Evolutionary conservation across 1,140 invertebrate genomes (phyloP), one percentile per base, ranked within the genome.

Genomic region (Maniola jurtina): DNA sequence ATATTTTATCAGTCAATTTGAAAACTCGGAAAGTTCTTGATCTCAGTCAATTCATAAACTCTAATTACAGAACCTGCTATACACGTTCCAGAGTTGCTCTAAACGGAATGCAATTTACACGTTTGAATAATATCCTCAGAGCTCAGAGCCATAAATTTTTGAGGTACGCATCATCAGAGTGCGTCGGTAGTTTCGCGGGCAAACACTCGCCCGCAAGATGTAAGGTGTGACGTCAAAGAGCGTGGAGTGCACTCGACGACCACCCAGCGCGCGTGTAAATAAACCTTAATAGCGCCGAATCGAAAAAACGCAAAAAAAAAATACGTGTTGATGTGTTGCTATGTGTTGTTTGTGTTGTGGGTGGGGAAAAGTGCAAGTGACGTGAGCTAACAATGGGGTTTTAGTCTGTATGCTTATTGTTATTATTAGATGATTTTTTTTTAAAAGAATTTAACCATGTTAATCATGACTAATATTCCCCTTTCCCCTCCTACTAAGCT

Each of bases 231-330:
- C 64, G 64, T 61, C 56, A 66, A 48, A 65, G 57, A 66, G 64
- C 66, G 35, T 59, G 35, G 56, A 68, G 66, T 52, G 66, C 66
- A 68, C 66, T 68, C 61, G 52, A 61, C 59, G 66, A 63, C 61
- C 66, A 66, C 64, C 64, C 64, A 66, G 25, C 52, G 58, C 38
- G 40, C 13, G 64, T 66, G 64, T 66, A 66, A 66, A 66, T 66
- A 66, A 66, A 66, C 58, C 56, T 66, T 66, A 66, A 61, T 66
- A 66, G 52, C 64, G 64, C 64, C 64, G 64, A 66, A 66, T 66
- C 64, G 64, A 66, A 66, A 65, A 60, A 61, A 15, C 33, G 50
- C 64, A 61, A 61, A 52, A 52, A 61, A 52, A 52, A 52, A 52
- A 52, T 16, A 52, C 16, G 16, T 25, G 14, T 52, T 36, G 58